These are phyloP conservation scores for Hydroisotoma schaefferi DNA, from an alignment of 2,888 invertebrate species.

Conservation along the genomic window DNA sequence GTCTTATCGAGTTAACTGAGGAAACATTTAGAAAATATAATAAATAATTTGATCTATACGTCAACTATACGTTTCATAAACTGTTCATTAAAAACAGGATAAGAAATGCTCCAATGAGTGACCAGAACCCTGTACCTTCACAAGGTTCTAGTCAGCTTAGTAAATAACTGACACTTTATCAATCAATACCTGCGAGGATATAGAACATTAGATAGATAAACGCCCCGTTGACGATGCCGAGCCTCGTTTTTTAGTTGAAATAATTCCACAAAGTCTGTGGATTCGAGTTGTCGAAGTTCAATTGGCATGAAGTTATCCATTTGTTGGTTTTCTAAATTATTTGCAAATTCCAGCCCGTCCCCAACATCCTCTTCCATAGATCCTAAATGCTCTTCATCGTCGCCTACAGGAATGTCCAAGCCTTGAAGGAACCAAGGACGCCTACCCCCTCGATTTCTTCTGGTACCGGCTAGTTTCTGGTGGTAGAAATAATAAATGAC, in stretches of 20 bases:
- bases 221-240: constrained; percentile 8
- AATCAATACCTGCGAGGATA: constrained; percentile 43
- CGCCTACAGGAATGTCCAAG: constrained; percentile 40
- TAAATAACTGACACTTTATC: no score
- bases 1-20: no score
- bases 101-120: neutral
- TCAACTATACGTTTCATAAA: no score
- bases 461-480: constrained; percentile 71
- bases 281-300: constrained; percentile 74
- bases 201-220: constrained; percentile 38
- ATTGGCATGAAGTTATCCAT: constrained; percentile 70
- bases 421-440: constrained; percentile 77
- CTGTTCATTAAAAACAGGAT: no score
- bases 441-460: constrained; percentile 59
- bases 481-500: constrained; percentile 19
- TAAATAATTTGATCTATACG: no score
- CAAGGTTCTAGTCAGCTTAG: no score
- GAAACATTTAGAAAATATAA: no score
- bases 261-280: constrained; percentile 51
- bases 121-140: neutral
- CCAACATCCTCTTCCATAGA: constrained; percentile 44
- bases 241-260: constrained; percentile 48
- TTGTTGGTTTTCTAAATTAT: constrained; percentile 51
- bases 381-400: constrained; percentile 32
- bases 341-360: constrained; percentile 56